Evolutionary conservation across 30 jellyfish, hydroid and myxozoan species (phyloP).

Genomic region (Hydractinia symbiolongicarpus): DNA sequence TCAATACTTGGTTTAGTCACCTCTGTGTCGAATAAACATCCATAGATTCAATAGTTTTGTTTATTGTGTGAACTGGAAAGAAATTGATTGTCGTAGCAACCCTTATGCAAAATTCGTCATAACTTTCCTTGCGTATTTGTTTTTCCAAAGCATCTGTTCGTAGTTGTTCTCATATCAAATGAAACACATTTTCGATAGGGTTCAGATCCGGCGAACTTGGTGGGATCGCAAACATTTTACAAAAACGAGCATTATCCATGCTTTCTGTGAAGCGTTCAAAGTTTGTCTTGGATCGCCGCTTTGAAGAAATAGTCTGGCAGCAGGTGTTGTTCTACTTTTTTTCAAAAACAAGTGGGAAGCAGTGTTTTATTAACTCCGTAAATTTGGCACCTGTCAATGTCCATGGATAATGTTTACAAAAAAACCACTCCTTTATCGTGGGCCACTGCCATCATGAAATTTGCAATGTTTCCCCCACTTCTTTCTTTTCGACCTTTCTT

Average conservation of each 20-base stretch:
- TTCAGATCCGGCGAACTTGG: constrained; percentile 22
- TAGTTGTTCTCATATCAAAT: constrained; percentile 7
- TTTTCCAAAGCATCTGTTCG: neutral
- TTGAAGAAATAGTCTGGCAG: neutral
- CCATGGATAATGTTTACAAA: neutral
- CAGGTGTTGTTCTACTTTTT: neutral
- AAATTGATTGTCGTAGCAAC: neutral
- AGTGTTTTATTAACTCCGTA: neutral
- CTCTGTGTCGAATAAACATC: neutral
- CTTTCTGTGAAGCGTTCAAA: neutral
- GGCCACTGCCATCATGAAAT: constrained; percentile 17
- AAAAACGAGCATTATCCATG: neutral
- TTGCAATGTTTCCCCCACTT: constrained; percentile 9
- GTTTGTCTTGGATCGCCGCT: constrained; percentile 10
- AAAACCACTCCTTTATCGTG: constrained; percentile 12
- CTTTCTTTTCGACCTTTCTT: constrained; percentile 5
- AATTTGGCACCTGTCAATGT: neutral
- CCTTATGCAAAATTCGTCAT: neutral
- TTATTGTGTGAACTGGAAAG: neutral
- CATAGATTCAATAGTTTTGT: constrained; percentile 21
- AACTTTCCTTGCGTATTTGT: neutral
- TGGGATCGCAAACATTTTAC: constrained; percentile 20
- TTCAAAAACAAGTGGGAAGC: neutral
- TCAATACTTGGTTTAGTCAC: neutral
- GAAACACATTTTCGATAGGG: constrained; percentile 20